phyloP scores from a whole-genome alignment of 2,888 invertebrate genomes.

The Aphodius sticticus region DNA sequence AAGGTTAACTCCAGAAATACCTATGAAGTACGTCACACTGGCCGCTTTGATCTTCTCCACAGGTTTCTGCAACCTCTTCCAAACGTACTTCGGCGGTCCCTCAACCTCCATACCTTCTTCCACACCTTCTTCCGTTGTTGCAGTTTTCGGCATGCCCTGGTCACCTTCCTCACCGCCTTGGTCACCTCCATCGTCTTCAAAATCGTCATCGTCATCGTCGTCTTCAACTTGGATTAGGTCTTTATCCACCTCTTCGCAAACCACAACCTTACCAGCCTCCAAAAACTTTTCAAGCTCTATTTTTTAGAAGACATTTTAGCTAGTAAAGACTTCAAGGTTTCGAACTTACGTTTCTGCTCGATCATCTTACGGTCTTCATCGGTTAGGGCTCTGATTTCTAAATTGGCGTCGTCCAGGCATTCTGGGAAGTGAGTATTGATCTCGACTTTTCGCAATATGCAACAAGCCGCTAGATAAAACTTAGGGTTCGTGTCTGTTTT shows the following conservation, averaged over 20 bases:
- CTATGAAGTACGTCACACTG: constrained; percentile 47
- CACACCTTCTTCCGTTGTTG: constrained; percentile 34
- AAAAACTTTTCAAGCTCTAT: not conserved
- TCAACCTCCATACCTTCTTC: constrained; percentile 36
- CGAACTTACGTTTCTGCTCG: constrained; percentile 25
- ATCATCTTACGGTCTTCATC: constrained; percentile 7
- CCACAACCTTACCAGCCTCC: not conserved
- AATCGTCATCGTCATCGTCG: constrained; percentile 34
- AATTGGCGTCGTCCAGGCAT: constrained; percentile 43
- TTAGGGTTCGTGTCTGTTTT: constrained; percentile 36
- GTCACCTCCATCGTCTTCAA: constrained; percentile 37
- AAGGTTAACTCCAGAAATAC: constrained; percentile 31
- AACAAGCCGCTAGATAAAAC: constrained; percentile 44
- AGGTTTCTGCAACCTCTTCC: constrained; percentile 24
- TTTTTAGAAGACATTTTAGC: not conserved
- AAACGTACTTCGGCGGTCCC: constrained; percentile 18
- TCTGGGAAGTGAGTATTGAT: constrained; percentile 46
- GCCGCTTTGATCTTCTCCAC: constrained; percentile 42
- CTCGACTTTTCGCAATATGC: constrained; percentile 47
- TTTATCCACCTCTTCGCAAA: constrained; percentile 13
- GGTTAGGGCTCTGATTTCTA: constrained; percentile 32
- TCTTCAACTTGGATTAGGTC: not conserved
- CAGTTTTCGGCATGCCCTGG: constrained; percentile 24
- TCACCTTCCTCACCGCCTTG: constrained; percentile 38
- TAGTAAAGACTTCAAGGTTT: not conserved